Evolutionary conservation across 1,140 invertebrate genomes (phyloP), one percentile per base, ranked within the genome.

Genomic region (Drosophila micromelanica): DNA sequence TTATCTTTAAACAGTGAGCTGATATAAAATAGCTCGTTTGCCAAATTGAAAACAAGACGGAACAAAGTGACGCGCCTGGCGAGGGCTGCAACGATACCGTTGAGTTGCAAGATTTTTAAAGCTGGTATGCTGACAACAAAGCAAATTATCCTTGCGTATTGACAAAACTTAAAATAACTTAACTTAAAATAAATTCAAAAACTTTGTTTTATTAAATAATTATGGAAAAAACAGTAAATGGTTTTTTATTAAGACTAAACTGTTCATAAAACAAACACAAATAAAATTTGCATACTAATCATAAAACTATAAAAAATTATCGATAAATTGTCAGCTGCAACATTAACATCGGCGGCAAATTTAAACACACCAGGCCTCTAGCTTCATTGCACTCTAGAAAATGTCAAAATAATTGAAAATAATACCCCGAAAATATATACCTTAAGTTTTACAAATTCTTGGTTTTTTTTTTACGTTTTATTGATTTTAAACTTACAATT

Each of bases 401-500:
- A 12, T 23, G 12, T 6, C 5, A 5, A 27, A 46, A 7, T 46
- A 38, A 9, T 20, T 20, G 2, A 38, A 38, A 5, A 38, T 38
- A 27, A 23, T 23, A 23, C 12, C 12, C 5, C 5, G 38, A 1
- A n/a, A 11, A 13, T 6, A 40, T 6, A 40, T 12, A 3, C 4
- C 6, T 13, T 6, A n/a, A 5, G 20, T 23, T 9, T 8, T 51
- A 42, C 63, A 63, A 38, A 20, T 35, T 40, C n/a, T 54, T 59
- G 35, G 2, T 51, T 45, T 11, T 45, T 23, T 23, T 56, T 32
- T 23, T 68, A 6, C 27, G 4, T 78, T 61, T 72, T 68, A 54
- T 74, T 85, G 23, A 68, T 38, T 60, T 69, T 59, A 60, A 73
- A 76, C 74, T 86, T 86, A 87, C 60, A 73, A 52, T 63, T 82